Base-by-base conservation (phyloP, 2,888 invertebrate species). In the Microchrysa polita region DNA sequence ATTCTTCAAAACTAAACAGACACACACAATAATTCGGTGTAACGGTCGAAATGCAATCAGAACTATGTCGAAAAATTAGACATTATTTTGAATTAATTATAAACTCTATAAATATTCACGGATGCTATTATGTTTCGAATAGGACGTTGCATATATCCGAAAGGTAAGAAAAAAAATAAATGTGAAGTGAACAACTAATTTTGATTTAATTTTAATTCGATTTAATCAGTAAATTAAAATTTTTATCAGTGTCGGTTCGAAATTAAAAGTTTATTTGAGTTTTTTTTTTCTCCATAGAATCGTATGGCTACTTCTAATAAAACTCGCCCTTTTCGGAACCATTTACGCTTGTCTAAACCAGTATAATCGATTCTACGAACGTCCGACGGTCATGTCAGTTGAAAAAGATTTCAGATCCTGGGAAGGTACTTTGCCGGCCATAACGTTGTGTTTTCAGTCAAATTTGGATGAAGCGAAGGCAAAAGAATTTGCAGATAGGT, bases 361-460 rank as follows among this genome's bases (percentile, higher is more conserved):
- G 59, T 75, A 72, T 40, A 48, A 53, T 20, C 63, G 77, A 16
- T 77, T 69, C 60, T 61, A 42, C 5, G 65, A 61, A 5, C 73
- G 75, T 55, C 77, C 77, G 44, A 76, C 75, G 14, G 77, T 77
- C 0, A 74, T 77, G 42, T 71, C 75, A 7, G 57, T 77, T 5
- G 77, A 77, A 65, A 57, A 73, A n/a, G 53, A 67, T 53, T 53
- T 16, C 55, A 53, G 67, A 75, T 73, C 52, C n/a, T 76, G 77
- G 77, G 67, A 75, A 60, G 74, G 71, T 55, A 76, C 74, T 1
- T 53, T 77, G 12, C 77, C 77, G 42, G 72, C 76, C 7, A 34
- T 73, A 1, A 76, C 75, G 7, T 34, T 75, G 12, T 77, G 77
- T 42, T 75, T 72, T 34, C 34, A 57, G 18, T 22, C 72, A 9